Conservation (phyloP, 2,113 vertebrate genomes). For the Vicugna pacos region DNA sequence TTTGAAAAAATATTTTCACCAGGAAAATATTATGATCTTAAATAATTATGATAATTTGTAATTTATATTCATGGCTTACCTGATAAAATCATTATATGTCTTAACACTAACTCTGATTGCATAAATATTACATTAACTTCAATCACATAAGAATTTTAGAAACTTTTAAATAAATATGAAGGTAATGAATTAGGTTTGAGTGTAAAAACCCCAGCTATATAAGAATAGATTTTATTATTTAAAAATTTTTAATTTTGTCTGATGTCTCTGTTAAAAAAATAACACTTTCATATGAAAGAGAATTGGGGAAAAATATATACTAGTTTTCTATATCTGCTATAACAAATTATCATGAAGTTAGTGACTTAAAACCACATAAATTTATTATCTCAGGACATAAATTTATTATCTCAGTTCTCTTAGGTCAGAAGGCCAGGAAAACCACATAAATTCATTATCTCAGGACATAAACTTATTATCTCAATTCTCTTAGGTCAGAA, state of each 20-base stretch:
- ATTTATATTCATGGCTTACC: constrained; percentile 87
- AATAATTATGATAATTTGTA: constrained; percentile 87
- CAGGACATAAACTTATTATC: background rate
- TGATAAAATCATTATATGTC: constrained; percentile 85
- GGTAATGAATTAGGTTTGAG: constrained; percentile 74
- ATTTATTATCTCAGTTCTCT: background rate
- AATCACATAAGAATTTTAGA: constrained; percentile 83
- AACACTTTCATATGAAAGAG: background rate
- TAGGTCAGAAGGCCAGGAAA: background rate
- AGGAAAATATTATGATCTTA: constrained; percentile 88
- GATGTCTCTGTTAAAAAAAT: constrained; percentile 9
- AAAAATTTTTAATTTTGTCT: constrained; percentile 21
- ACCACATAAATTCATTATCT: background rate
- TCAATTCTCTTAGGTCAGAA: background rate
- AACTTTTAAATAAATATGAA: constrained; percentile 84
- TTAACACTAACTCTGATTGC: constrained; percentile 88
- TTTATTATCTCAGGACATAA: background rate
- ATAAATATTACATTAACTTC: constrained; percentile 91
- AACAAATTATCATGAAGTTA: constrained; percentile 17
- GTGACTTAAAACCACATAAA: background rate
- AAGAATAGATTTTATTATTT: constrained; percentile 39
- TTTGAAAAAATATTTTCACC: constrained; percentile 81
- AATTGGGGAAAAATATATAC: background rate
- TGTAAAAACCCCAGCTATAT: constrained; percentile 58
- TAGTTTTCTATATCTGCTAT: background rate